Conservation (phyloP, 2,888 invertebrate species). For the Elgonia sp. region DNA sequence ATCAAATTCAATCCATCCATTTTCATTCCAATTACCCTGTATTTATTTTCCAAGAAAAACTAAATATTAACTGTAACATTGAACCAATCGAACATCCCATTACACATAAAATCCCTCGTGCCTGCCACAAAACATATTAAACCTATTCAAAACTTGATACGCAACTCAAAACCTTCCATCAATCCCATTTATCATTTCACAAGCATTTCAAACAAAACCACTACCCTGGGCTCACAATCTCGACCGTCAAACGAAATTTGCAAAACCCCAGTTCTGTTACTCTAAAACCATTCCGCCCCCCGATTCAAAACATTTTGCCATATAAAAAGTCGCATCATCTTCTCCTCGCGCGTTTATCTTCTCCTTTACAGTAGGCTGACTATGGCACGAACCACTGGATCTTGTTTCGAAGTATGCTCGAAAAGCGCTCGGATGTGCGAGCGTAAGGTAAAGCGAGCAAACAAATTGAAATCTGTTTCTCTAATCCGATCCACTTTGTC, state of each 20-base stretch:
- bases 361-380: constrained; percentile 50
- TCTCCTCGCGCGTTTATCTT: constrained; percentile 56
- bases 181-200: constrained; percentile 12
- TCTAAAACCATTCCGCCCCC: not conserved
- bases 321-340: constrained; percentile 41
- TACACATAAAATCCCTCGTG: not conserved
- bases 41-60: too few relatives aligned
- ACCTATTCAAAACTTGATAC: not conserved
- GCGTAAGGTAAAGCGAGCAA: constrained; percentile 71
- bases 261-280: not conserved
- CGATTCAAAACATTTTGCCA: not conserved
- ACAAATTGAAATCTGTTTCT: constrained; percentile 84
- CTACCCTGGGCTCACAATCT: not conserved
- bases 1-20: too few relatives aligned
- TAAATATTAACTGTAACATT: not conserved
- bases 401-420: constrained; percentile 56
- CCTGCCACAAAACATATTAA: not conserved
- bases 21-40: too few relatives aligned
- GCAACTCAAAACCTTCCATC: not conserved
- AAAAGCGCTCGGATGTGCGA: constrained; percentile 49
- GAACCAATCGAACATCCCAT: not conserved
- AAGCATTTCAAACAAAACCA: not conserved
- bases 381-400: constrained; percentile 50
- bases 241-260: constrained; percentile 1
- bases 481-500: constrained; percentile 84